Conservation (phyloP, 2,888 invertebrate genomes). For the Ophion ventricosus region DNA sequence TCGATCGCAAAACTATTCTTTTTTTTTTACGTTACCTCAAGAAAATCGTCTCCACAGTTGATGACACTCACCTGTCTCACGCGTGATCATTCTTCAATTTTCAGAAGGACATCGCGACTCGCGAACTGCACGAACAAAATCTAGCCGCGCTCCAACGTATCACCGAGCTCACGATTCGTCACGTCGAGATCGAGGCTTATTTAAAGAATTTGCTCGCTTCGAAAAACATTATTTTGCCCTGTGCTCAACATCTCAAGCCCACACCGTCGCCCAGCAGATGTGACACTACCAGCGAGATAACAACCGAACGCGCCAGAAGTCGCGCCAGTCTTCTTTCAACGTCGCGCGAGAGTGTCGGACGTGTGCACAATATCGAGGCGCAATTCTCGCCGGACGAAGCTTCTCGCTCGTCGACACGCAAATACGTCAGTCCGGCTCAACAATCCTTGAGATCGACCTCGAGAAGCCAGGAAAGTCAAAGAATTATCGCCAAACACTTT, state of each 20-base stretch:
- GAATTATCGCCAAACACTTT: constrained; percentile 37
- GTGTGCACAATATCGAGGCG: constrained; percentile 71
- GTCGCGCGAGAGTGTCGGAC: constrained; percentile 73
- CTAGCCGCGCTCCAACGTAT: constrained; percentile 85
- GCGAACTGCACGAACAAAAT: constrained; percentile 86
- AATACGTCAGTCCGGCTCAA: constrained; percentile 57
- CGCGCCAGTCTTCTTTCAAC: constrained; percentile 65
- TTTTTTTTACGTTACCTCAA: neutral
- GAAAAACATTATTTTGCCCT: constrained; percentile 79
- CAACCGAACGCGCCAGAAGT: constrained; percentile 61
- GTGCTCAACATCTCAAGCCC: constrained; percentile 70
- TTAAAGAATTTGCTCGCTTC: constrained; percentile 80
- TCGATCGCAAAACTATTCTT: constrained; percentile 13
- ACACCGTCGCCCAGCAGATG: constrained; percentile 72
- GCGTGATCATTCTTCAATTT: constrained; percentile 65
- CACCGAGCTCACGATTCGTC: constrained; percentile 84
- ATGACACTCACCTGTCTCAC: too few relatives aligned
- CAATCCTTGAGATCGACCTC: constrained; percentile 58
- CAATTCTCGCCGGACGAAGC: constrained; percentile 41
- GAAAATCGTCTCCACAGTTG: too few relatives aligned
- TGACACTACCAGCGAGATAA: constrained; percentile 66
- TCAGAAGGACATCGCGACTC: constrained; percentile 85
- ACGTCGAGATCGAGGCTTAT: constrained; percentile 82
- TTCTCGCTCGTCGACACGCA: constrained; percentile 45
- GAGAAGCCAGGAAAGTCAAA: constrained; percentile 56